Conservation (phyloP, 2,888 invertebrate genomes). For the Tipula vernalis region DNA sequence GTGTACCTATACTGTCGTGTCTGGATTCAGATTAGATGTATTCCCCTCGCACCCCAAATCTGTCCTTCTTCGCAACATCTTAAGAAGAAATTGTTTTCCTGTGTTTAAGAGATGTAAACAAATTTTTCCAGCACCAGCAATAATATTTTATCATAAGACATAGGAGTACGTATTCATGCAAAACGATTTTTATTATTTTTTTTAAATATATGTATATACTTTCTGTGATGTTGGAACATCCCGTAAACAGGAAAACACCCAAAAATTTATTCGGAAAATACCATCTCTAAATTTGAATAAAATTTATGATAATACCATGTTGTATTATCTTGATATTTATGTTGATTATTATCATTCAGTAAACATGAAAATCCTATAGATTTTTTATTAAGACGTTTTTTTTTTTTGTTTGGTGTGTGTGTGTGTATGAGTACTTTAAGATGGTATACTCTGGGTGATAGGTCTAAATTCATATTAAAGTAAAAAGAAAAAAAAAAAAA, state of each 20-base stretch:
- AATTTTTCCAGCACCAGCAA: background rate
- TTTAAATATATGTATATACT: background rate
- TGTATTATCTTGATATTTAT: background rate
- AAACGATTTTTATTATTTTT: background rate
- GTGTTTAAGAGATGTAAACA: background rate
- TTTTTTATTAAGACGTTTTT: background rate
- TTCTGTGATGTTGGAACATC: background rate
- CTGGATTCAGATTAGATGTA: background rate
- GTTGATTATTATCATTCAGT: background rate
- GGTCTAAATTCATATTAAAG: background rate
- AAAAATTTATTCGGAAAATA: background rate
- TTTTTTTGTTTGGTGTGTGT: background rate
- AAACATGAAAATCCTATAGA: constrained; percentile 4
- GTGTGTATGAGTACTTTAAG: background rate
- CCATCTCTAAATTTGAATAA: background rate
- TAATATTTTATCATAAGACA: background rate
- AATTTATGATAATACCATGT: background rate
- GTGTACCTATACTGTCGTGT: background rate
- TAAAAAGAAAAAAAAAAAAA: background rate
- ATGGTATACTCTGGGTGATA: background rate
- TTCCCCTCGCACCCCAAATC: background rate
- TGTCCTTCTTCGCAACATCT: background rate
- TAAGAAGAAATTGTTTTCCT: background rate
- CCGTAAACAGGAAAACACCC: background rate
- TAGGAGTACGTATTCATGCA: background rate